Evolutionary conservation across 2,888 invertebrate species (phyloP), one percentile per base, ranked within the genome.

Genomic region (Panzeria rudis): DNA sequence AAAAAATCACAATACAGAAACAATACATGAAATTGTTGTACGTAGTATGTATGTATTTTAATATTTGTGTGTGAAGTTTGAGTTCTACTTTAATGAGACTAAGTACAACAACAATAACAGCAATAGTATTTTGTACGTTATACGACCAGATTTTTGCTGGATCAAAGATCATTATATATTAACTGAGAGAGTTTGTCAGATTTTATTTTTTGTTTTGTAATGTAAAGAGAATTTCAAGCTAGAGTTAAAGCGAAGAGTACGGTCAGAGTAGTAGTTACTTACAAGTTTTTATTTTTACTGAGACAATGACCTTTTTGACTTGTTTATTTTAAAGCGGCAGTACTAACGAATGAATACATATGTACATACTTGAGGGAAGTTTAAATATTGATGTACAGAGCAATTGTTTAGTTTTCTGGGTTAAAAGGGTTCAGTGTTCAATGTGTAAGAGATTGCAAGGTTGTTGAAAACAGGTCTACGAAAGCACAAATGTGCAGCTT

Each of bases 351-450:
- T 32, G 5, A 35, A n/a, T 29, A 5, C 5, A 29, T n/a, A 29
- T 29, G 29, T 2, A 29, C n/a, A n/a, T 64, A 20, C 2, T 35
- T 29, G 59, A 44, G 69, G 44, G 32, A 73, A 38, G 35, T 73
- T 81, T 66, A 52, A 56, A 23, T 68, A 68, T 41, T 44, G 8
- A 66, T 17, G 25, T n/a, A 59, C 32, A 32, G 59, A 61, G 59
- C 44, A 56, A 29, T 66, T 64, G 47, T 41, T 62, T 66, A 35
- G n/a, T 61, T 62, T 38, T 50, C 25, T 54, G 61, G 72, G 68
- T 83, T 78, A 61, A 72, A 78, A 73, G 78, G 78, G 68, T 73
- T 78, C 72, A 83, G 54, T 72, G 66, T 68, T 72, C 68, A 72
- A 76, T 47, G 76, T 71, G 68, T n/a, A 50, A 75, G 52, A n/a